Conservation (phyloP, 92 coral and sea anemone species). For the Blastomussa wellsi region DNA sequence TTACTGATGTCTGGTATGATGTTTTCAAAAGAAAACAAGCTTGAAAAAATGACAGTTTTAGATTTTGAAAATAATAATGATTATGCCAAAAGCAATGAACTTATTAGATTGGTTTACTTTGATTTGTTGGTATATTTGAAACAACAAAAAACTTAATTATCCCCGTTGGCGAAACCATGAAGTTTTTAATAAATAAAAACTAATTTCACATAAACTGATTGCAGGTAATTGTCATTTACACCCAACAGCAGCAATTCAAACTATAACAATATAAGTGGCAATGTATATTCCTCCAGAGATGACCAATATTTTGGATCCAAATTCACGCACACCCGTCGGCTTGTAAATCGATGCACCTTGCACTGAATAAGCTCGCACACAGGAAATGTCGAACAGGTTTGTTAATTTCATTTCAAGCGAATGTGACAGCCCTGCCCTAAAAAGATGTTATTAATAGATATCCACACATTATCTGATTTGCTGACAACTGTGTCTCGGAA, state of each 20-base stretch:
- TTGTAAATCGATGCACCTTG: neutral
- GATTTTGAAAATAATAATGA: neutral
- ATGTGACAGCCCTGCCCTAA: neutral
- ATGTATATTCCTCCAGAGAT: neutral
- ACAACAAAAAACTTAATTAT: neutral
- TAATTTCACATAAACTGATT: neutral
- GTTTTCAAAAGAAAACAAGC: neutral
- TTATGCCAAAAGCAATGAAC: neutral
- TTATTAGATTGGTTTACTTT: neutral
- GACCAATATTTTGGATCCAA: conserved; percentile 23
- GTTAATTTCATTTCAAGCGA: neutral
- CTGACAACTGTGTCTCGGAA: neutral
- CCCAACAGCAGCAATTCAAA: neutral
- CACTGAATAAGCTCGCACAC: neutral
- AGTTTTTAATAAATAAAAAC: neutral
- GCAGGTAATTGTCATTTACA: conserved; percentile 1
- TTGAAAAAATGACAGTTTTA: neutral
- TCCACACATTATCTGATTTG: neutral
- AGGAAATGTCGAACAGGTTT: neutral
- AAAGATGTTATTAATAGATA: neutral
- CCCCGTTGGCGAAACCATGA: neutral
- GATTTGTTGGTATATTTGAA: neutral
- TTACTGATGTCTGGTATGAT: neutral
- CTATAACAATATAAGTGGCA: neutral
- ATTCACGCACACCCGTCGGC: conserved; percentile 11